phyloP scores from a whole-genome alignment of 2,797 vertebrate genomes.

The Myotis planiceps region DNA sequence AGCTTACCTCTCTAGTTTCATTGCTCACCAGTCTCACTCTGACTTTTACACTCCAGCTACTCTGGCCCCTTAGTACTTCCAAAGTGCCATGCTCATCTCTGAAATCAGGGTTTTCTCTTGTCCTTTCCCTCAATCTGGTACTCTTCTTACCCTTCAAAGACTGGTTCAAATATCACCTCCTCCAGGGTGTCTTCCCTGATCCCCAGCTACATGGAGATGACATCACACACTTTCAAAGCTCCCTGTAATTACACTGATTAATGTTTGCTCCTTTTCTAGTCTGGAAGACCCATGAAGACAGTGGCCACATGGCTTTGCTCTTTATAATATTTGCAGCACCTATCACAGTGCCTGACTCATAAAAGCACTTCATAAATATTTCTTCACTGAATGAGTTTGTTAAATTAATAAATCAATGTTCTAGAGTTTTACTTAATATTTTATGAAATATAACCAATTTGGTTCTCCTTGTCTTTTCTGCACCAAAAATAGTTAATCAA shows the following conservation, averaged over 20 bases:
- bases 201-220: neutral
- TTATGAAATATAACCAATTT: neutral
- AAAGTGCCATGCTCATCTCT: neutral
- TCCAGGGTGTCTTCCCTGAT: neutral
- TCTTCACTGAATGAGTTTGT: neutral
- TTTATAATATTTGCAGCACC: neutral
- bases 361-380: neutral
- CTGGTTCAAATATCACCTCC: neutral
- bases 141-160: neutral
- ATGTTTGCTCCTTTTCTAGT: neutral
- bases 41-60: neutral
- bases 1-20: too few species aligned
- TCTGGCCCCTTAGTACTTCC: neutral
- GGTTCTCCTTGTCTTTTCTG: neutral
- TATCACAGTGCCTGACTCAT: neutral
- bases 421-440: constrained; percentile 33
- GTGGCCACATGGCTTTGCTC: neutral
- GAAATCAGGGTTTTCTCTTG: neutral
- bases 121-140: neutral
- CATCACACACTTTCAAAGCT: neutral
- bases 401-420: neutral
- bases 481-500: neutral
- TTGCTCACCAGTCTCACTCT: neutral
- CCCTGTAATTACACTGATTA: neutral
- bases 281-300: neutral